Evolutionary conservation across 2,888 invertebrate genomes (phyloP).

Genomic region (Hyposoter didymator): DNA sequence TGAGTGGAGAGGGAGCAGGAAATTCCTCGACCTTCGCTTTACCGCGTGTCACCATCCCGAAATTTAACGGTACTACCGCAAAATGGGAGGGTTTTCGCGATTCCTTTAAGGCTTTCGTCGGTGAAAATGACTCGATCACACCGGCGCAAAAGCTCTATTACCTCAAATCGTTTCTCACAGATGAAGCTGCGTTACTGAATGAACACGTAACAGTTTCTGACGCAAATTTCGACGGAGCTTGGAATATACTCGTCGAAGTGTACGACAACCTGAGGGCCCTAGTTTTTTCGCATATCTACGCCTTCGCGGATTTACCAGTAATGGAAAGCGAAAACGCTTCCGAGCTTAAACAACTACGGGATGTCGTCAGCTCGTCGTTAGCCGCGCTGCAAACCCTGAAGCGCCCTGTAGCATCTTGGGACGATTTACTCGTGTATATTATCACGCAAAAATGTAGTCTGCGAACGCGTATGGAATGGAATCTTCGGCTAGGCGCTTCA

Average conservation of each 20-base stretch:
- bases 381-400: constrained; percentile 22
- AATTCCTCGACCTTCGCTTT: constrained; percentile 9
- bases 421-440: constrained; percentile 18
- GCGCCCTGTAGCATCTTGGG: constrained; percentile 24
- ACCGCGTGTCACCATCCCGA: constrained; percentile 37
- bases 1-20: no score
- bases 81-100: constrained; percentile 20
- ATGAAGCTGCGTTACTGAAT: not conserved
- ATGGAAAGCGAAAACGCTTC: constrained; percentile 5
- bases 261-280: constrained; percentile 2
- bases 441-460: no score
- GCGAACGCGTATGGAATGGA: not conserved
- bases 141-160: constrained; percentile 28
- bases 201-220: constrained; percentile 8
- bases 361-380: not conserved
- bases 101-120: not conserved
- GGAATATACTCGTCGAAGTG: not conserved
- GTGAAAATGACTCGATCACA: not conserved
- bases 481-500: not conserved
- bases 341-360: constrained; percentile 20
- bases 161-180: constrained; percentile 6
- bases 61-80: constrained; percentile 22
- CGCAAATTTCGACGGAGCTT: constrained; percentile 13
- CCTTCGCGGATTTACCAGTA: not conserved
- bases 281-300: not conserved